Percentiles rank a stretch among this genome's conserved stretches.
These are phyloP conservation scores for Trichogramma evanescens DNA, from an alignment of 2,888 invertebrate species.

Conservation along the genomic window DNA sequence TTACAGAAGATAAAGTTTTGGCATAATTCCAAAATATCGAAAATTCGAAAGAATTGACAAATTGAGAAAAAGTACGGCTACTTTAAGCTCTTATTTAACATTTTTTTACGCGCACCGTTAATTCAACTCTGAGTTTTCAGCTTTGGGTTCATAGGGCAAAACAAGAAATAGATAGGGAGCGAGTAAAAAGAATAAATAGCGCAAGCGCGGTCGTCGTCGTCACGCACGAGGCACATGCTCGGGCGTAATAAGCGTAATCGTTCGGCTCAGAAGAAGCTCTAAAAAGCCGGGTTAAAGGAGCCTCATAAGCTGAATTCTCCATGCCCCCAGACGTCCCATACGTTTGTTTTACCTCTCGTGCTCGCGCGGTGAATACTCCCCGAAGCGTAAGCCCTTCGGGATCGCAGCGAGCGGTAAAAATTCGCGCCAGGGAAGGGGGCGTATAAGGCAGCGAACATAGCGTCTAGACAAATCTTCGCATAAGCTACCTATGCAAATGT, in stretches of 20 bases:
- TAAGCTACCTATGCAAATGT: conserved; percentile 12
- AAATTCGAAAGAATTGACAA: conserved; percentile 23
- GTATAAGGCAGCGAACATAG: conserved; percentile 17
- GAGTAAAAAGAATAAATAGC: too few relatives aligned
- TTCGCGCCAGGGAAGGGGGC: conserved; percentile 15
- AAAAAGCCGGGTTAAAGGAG: too few relatives aligned
- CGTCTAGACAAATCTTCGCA: conserved; percentile 16
- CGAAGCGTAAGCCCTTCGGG: conserved; percentile 31
- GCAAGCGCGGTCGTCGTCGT: too few relatives aligned
- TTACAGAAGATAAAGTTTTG: conserved; percentile 9
- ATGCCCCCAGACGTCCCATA: conserved; percentile 31
- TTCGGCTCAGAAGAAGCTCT: not conserved
- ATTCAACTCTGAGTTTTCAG: too few relatives aligned
- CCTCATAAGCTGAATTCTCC: too few relatives aligned
- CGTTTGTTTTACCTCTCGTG: conserved; percentile 24
- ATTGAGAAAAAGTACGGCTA: conserved; percentile 22
- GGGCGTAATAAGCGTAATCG: conserved; percentile 1
- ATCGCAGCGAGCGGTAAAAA: conserved; percentile 15
- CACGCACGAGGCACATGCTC: too few relatives aligned
- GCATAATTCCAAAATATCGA: conserved; percentile 26
- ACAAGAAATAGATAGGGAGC: too few relatives aligned
- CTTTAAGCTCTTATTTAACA: not conserved
- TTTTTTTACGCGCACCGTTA: too few relatives aligned
- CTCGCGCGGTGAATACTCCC: conserved; percentile 21
- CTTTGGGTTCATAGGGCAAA: too few relatives aligned